Evolutionary conservation across 1,140 invertebrate genomes (phyloP).

Genomic region (Caenorhabditis inopinata): DNA sequence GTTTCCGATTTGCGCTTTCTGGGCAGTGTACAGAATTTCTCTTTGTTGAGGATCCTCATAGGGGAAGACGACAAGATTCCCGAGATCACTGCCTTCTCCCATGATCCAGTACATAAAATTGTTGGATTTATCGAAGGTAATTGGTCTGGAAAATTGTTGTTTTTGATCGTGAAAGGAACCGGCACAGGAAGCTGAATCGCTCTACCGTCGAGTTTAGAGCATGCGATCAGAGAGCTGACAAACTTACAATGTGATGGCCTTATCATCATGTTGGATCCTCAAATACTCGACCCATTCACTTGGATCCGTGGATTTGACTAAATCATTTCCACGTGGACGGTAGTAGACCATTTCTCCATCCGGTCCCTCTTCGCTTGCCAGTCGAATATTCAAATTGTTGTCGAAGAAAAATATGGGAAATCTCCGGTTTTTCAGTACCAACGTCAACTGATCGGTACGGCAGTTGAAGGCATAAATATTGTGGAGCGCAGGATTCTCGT

Average conservation of each 20-base stretch:
- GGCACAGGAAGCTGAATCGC: background rate
- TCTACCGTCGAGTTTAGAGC: background rate
- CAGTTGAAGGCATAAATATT: slow-evolving; percentile 50
- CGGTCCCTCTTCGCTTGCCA: slow-evolving; percentile 58
- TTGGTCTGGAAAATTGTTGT: slow-evolving; percentile 54
- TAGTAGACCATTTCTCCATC: slow-evolving; percentile 61
- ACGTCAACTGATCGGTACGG: slow-evolving; percentile 35
- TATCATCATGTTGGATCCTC: slow-evolving; percentile 58
- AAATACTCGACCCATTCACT: slow-evolving; percentile 61
- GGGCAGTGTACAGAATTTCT: slow-evolving; percentile 61
- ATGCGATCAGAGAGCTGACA: too few relatives aligned
- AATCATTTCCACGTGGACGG: background rate
- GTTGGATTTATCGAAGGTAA: slow-evolving; percentile 62
- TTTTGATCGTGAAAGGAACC: background rate
- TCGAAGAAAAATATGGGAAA: slow-evolving; percentile 57
- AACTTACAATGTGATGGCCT: slow-evolving; percentile 60
- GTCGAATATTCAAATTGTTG: slow-evolving; percentile 60
- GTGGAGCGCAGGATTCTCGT: slow-evolving; percentile 50
- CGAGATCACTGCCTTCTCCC: slow-evolving; percentile 59
- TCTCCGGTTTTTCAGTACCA: slow-evolving; percentile 43
- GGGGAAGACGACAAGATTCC: slow-evolving; percentile 58
- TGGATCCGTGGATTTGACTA: slow-evolving; percentile 51
- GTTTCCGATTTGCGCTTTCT: slow-evolving; percentile 58
- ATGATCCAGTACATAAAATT: slow-evolving; percentile 63
- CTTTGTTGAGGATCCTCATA: slow-evolving; percentile 60